phyloP scores from a whole-genome alignment of 2,113 vertebrate species.

The Sinocyclocheilus rhinocerous region DNA sequence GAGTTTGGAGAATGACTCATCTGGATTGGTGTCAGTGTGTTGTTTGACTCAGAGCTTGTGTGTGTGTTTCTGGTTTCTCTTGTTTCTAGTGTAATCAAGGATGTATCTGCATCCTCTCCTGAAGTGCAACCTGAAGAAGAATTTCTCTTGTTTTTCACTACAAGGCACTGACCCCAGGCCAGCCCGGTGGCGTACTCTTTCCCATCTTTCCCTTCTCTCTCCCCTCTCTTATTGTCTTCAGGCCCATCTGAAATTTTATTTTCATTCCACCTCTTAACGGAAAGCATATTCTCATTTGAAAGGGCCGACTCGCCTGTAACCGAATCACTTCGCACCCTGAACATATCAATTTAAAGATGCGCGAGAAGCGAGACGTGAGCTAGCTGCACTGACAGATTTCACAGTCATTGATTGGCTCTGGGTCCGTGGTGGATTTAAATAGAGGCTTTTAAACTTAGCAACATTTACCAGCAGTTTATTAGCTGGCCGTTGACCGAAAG shows the following conservation, averaged over 20 bases:
- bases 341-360: conserved; percentile 19
- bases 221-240: neutral
- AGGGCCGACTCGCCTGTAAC: neutral
- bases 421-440: conserved; percentile 23
- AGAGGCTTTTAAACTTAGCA: conserved; percentile 31
- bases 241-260: neutral
- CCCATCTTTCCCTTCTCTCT: neutral
- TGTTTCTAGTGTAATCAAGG: neutral
- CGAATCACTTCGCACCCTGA: neutral
- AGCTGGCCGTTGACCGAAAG: conserved; percentile 33
- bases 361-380: neutral
- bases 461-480: conserved; percentile 40
- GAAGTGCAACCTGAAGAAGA: neutral
- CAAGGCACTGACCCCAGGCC: conserved; percentile 28
- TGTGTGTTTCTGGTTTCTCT: conserved; percentile 2
- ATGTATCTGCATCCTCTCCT: conserved; percentile 20
- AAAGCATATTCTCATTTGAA: conserved; percentile 14
- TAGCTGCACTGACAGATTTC: conserved; percentile 14
- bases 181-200: neutral
- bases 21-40: neutral
- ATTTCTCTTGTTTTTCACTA: neutral
- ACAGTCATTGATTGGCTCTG: conserved; percentile 30
- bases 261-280: neutral
- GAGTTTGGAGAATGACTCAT: neutral
- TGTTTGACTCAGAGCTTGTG: neutral